A percentile compares a stretch with the other conserved stretches of the same genome.
These are phyloP conservation scores for Oncorhynchus masou DNA, from an alignment of 2,113 vertebrate genomes.

Conservation along the genomic window DNA sequence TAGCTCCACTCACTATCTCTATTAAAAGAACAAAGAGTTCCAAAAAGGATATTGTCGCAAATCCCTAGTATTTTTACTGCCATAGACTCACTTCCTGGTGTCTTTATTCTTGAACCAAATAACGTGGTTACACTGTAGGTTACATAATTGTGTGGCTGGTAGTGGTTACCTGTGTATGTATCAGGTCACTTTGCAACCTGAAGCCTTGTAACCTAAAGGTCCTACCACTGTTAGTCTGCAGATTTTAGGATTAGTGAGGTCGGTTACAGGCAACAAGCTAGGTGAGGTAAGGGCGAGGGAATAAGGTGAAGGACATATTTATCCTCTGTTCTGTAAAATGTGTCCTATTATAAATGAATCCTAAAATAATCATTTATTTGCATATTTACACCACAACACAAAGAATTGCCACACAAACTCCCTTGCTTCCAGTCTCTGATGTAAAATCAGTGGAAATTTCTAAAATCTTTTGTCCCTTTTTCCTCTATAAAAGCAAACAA, in stretches of 20 bases:
- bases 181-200: conserved; percentile 7
- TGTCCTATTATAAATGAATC: not conserved
- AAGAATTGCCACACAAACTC: not conserved
- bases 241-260: not conserved
- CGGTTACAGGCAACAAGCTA: not conserved
- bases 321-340: not conserved
- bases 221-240: not conserved
- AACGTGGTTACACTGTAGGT: not conserved
- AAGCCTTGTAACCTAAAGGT: conserved; percentile 25
- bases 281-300: conserved; percentile 3
- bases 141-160: not conserved
- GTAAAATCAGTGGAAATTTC: not conserved
- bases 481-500: not conserved
- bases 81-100: not conserved
- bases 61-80: not conserved
- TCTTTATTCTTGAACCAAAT: not conserved
- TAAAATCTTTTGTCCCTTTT: not conserved
- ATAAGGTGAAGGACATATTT: not conserved
- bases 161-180: not conserved
- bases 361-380: not conserved
- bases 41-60: not conserved
- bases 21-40: not conserved
- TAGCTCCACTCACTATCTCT: not conserved
- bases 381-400: not conserved
- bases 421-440: not conserved